phyloP scores from a whole-genome alignment of 2,113 vertebrate genomes.

The Ceyx melanurus region DNA sequence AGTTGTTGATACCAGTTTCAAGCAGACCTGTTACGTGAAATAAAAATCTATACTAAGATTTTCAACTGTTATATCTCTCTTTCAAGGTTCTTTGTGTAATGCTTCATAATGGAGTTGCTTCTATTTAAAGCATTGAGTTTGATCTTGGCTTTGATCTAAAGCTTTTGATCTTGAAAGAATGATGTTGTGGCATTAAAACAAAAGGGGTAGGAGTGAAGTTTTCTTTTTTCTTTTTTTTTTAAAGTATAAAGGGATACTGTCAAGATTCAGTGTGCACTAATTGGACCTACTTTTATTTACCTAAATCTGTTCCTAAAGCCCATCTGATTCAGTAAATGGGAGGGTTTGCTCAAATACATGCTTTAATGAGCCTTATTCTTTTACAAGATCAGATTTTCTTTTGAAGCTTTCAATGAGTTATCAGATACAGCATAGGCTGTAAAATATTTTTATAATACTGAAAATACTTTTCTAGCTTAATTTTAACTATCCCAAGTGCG shows the following conservation, averaged over 20 bases:
- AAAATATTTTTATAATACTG: not conserved
- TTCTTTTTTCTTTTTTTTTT: not conserved
- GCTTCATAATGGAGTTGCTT: slow-evolving; percentile 66
- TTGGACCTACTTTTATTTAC: not conserved
- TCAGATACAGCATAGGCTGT: not conserved
- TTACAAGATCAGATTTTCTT: not conserved
- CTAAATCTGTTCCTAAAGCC: not conserved
- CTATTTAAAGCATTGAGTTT: slow-evolving; percentile 77
- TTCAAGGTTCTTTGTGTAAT: slow-evolving; percentile 58
- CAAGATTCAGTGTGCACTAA: slow-evolving; percentile 19
- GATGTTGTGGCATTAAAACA: slow-evolving; percentile 73
- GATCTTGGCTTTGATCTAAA: slow-evolving; percentile 81
- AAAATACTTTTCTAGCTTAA: not conserved
- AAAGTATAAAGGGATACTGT: slow-evolving; percentile 49
- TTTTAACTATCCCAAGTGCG: not conserved
- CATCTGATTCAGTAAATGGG: not conserved
- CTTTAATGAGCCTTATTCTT: not conserved
- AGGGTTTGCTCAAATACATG: not conserved
- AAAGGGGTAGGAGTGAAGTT: not conserved
- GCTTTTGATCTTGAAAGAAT: slow-evolving; percentile 82
- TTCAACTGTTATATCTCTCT: slow-evolving; percentile 40
- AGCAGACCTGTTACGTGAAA: slow-evolving; percentile 34
- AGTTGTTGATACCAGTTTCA: not conserved
- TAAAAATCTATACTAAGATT: slow-evolving; percentile 59
- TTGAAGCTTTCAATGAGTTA: not conserved